These are phyloP conservation scores for Prunella strophiata DNA, from an alignment of 2,797 vertebrate species.

Conservation along the genomic window DNA sequence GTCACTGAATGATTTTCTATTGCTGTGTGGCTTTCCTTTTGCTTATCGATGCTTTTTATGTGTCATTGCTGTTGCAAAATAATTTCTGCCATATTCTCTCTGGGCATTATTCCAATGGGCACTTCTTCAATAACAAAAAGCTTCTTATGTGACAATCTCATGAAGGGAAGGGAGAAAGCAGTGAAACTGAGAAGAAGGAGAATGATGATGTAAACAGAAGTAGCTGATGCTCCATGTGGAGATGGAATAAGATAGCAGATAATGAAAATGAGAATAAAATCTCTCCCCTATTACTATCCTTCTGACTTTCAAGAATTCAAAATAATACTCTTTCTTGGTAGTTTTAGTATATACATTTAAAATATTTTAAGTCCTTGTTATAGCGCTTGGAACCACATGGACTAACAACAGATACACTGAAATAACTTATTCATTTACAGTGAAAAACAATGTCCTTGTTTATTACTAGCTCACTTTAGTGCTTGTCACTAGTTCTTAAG, in stretches of 20 bases:
- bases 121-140: neutral
- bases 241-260: neutral
- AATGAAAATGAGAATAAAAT: neutral
- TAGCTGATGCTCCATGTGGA: neutral
- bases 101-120: neutral
- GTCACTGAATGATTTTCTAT: neutral
- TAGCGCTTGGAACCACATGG: neutral
- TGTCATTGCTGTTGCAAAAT: neutral
- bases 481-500: neutral
- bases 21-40: neutral
- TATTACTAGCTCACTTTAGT: neutral
- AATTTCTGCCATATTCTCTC: neutral
- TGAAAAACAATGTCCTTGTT: neutral
- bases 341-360: neutral
- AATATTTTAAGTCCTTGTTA: neutral
- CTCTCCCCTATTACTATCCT: neutral
- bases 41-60: fast-evolving
- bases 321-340: neutral
- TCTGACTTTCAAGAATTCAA: neutral
- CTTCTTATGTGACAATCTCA: neutral
- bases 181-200: neutral
- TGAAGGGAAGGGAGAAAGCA: neutral
- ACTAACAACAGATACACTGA: neutral
- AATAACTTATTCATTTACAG: neutral
- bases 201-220: neutral